Evolutionary conservation across 1,140 invertebrate genomes (phyloP).

Genomic region (Trachelipus rathkii): DNA sequence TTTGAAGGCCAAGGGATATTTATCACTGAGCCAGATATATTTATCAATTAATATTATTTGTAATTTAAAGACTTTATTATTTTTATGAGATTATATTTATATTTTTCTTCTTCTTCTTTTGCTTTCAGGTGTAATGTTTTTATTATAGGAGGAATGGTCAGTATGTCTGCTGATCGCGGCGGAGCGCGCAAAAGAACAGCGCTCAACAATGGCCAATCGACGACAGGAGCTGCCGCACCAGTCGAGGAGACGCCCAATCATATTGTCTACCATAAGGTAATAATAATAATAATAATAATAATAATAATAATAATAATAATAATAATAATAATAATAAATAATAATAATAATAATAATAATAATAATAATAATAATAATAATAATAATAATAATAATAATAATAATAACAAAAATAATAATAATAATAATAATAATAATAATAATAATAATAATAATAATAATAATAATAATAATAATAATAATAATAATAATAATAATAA

Average conservation of each 20-base stretch:
- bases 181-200: constrained; percentile 42
- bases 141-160: constrained; percentile 44
- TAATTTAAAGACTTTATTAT: no score
- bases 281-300: constrained; percentile 9
- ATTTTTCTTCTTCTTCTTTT: not conserved
- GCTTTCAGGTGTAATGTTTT: constrained; percentile 31
- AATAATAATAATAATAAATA: no score
- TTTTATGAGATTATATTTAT: no score
- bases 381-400: no score
- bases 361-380: not conserved
- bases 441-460: no score
- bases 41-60: no score
- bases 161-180: constrained; percentile 43
- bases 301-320: not conserved
- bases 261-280: constrained; percentile 61
- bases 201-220: constrained; percentile 43
- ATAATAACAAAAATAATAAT: no score
- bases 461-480: no score
- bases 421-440: no score
- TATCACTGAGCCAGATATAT: no score
- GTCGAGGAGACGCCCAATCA: constrained; percentile 58
- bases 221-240: constrained; percentile 38
- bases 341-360: not conserved
- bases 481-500: no score
- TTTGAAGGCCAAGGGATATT: no score